A percentile compares a stretch with the other conserved stretches of the same genome.
Evolutionary conservation across 2,113 vertebrate genomes (phyloP).

Genomic region (Aplodontia rufa): DNA sequence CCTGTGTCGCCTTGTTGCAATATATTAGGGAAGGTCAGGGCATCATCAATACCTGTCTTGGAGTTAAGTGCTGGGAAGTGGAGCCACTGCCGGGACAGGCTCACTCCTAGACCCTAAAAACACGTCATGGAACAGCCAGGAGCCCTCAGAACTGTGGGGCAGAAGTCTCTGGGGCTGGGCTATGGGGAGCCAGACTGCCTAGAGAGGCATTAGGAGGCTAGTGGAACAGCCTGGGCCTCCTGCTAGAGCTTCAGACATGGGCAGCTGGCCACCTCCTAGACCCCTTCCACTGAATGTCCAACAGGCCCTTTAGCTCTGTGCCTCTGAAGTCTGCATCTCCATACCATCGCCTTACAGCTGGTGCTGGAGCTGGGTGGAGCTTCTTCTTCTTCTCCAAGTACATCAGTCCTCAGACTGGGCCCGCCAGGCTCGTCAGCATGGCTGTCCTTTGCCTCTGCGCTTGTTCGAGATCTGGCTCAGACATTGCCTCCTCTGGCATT

Average conservation of each 20-base stretch:
- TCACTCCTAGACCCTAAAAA: slow-evolving; percentile 30
- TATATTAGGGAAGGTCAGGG: slow-evolving; percentile 80
- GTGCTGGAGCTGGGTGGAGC: no score
- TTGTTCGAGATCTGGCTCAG: not conserved
- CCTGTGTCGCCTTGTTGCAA: not conserved
- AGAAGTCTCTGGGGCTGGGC: not conserved
- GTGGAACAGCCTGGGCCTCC: not conserved
- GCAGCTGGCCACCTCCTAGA: not conserved
- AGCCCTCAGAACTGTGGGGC: not conserved
- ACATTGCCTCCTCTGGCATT: not conserved
- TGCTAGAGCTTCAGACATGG: not conserved
- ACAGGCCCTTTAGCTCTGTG: not conserved
- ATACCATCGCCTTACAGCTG: accelerated
- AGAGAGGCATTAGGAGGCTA: not conserved
- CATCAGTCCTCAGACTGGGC: not conserved
- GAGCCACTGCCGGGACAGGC: slow-evolving; percentile 46
- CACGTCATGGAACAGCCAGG: not conserved
- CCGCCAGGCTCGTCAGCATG: no score
- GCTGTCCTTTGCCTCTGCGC: not conserved
- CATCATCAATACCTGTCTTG: slow-evolving; percentile 74
- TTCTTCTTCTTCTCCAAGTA: not conserved
- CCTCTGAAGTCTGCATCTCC: not conserved
- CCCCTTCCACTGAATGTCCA: not conserved
- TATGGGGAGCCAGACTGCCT: not conserved
- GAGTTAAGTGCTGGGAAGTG: slow-evolving; percentile 74